Conservation (phyloP, 1,140 invertebrate genomes). For the Scylla paramamosain region DNA sequence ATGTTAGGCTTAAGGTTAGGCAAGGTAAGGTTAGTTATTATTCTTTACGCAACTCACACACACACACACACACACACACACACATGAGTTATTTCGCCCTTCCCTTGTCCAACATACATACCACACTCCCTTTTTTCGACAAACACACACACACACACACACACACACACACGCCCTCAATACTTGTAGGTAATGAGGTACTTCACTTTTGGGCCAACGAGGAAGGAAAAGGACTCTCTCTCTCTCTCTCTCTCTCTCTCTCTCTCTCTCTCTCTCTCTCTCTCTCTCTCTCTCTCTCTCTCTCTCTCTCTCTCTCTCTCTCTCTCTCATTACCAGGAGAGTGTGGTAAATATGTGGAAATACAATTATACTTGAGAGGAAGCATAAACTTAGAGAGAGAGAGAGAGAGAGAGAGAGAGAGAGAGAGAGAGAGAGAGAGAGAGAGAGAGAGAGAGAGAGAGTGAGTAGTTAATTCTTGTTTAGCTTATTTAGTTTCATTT, state of each 20-base stretch:
- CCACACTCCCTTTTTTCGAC: no score
- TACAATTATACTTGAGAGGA: neutral
- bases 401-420: slow-evolving; percentile 12
- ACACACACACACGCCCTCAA: neutral
- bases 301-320: slow-evolving; percentile 18
- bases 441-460: slow-evolving; percentile 11
- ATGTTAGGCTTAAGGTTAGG: no score
- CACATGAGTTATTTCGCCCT: no score
- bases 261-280: slow-evolving; percentile 10
- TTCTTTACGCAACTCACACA: no score
- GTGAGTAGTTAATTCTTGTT: neutral
- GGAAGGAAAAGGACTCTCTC: neutral
- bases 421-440: slow-evolving; percentile 20
- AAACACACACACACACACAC: no score
- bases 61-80: no score
- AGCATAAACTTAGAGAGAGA: neutral
- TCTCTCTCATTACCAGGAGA: neutral
- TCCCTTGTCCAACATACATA: no score
- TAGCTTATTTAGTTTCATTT: neutral
- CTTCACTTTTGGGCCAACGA: neutral
- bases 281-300: slow-evolving; percentile 20
- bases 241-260: slow-evolving; percentile 4
- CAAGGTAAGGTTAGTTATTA: no score
- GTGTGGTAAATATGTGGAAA: neutral
- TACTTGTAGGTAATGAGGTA: slow-evolving; percentile 21